Percentiles rank a stretch among this genome's conserved stretches.
Conservation (phyloP, 2,113 vertebrate genomes). For the Mus spicilegus region DNA sequence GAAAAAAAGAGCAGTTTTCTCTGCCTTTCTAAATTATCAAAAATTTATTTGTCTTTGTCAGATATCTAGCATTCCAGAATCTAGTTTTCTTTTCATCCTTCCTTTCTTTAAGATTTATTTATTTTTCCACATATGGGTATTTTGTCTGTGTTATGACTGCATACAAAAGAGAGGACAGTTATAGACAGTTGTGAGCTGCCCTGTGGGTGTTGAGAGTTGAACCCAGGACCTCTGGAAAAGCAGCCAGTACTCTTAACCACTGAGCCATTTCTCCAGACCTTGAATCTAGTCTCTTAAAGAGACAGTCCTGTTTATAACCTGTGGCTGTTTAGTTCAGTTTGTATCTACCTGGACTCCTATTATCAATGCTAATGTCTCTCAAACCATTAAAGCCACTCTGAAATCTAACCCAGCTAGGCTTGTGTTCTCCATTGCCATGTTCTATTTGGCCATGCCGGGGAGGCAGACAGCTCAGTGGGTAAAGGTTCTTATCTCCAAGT, state of each 20-base stretch:
- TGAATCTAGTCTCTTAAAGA: not conserved
- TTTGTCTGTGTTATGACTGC: not conserved
- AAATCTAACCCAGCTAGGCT: not conserved
- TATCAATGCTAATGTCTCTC: not conserved
- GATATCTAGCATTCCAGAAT: not conserved
- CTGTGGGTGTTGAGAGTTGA: not conserved
- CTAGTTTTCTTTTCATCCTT: not conserved
- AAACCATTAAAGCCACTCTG: not conserved
- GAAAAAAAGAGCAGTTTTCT: not conserved
- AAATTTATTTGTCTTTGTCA: constrained; percentile 17
- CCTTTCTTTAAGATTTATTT: not conserved
- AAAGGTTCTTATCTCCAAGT: not conserved
- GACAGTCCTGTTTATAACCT: not conserved
- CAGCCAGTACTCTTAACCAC: not conserved
- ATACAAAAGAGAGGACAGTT: not conserved
- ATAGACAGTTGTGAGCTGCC: not conserved
- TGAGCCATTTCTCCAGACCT: not conserved
- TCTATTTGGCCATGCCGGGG: not conserved
- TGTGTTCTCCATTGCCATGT: not conserved
- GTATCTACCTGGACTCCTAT: not conserved
- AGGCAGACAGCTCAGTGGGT: not conserved
- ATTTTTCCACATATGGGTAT: not conserved
- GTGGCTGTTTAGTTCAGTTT: not conserved
- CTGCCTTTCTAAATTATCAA: not conserved
- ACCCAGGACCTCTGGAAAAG: not conserved